Base-by-base conservation (phyloP, 2,888 invertebrate species). In the Conops quadrifasciatus region DNA sequence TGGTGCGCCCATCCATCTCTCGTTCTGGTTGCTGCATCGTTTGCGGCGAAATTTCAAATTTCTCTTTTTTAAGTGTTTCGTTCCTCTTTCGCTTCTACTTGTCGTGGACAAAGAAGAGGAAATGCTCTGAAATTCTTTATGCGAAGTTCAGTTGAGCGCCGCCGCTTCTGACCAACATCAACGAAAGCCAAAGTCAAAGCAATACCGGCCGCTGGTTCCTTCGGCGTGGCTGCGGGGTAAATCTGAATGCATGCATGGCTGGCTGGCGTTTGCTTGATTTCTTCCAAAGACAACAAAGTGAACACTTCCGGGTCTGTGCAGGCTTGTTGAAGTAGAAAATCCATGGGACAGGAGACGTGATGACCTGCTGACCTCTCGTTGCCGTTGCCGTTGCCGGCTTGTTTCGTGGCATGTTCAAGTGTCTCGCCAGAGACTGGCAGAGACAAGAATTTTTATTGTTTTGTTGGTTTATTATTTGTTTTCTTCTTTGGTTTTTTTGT, bases 41-140 rank as follows among this genome's bases (percentile, higher is more conserved):
- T 66, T 56, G 56, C 53, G 66, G 36, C 30, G 53, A 51, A 56
- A 53, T 53, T 66, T 53, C 28, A 65, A 66, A 53, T 66, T 66
- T 43, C 66, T 53, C 36, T 66, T 66, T 66, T 53, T 36, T 43
- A 36, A 30, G 21, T 63, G 9, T 63, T 21, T 21, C 15, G n/a
- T 16, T 49, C 5, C 28, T 43, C 15, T 13, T 16, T 47, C 4
- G 47, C 63, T 47, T 63, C 26, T 45, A 7, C 13, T 3, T 16
- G 47, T 21, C 30, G 30, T n/a, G n/a, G n/a, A n/a, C n/a, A n/a
- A 43, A 3, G 56, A 56, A 56, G 66, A 21, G 36, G 43, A 66
- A 53, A 66, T 66, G 36, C 11, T 36, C 9, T 36, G 36, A 36
- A 64, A 63, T 26, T 15, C 15, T 63, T 63, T 56, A 15, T 47